phyloP scores from a whole-genome alignment of 2,113 vertebrate species.

The Rhagologus leucostigma region DNA sequence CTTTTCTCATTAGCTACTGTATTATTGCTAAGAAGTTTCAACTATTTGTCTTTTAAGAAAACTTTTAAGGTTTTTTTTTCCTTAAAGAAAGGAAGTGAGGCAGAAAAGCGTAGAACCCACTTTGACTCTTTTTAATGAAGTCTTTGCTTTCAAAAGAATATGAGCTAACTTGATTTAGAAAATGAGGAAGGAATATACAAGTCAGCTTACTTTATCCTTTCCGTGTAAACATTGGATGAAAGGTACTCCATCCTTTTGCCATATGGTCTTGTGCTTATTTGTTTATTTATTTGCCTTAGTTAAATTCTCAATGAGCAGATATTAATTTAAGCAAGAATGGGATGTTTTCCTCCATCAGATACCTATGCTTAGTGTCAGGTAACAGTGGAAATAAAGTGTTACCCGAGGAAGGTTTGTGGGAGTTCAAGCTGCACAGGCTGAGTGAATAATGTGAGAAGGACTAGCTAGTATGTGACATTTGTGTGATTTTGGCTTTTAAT shows the following conservation, averaged over 20 bases:
- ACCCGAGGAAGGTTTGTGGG: background rate
- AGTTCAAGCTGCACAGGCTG: background rate
- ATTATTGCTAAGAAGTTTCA: background rate
- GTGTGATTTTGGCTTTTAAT: background rate
- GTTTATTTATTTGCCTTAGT: background rate
- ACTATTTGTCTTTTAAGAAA: background rate
- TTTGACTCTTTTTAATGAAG: background rate
- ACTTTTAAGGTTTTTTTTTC: background rate
- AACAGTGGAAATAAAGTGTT: background rate
- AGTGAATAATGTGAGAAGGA: background rate
- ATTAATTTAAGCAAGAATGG: background rate
- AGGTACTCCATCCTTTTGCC: background rate
- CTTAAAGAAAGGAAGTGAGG: background rate
- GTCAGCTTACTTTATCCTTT: background rate
- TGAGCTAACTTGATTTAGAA: background rate
- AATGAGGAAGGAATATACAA: background rate
- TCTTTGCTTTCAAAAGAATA: background rate
- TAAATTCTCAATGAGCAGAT: background rate
- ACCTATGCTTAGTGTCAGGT: background rate
- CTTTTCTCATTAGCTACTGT: background rate
- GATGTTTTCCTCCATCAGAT: background rate
- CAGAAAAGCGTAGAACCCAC: background rate
- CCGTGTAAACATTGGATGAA: background rate
- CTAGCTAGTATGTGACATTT: background rate
- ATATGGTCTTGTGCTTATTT: background rate